Base-by-base conservation (phyloP, 2,113 vertebrate species). In the Calidris pygmaea region DNA sequence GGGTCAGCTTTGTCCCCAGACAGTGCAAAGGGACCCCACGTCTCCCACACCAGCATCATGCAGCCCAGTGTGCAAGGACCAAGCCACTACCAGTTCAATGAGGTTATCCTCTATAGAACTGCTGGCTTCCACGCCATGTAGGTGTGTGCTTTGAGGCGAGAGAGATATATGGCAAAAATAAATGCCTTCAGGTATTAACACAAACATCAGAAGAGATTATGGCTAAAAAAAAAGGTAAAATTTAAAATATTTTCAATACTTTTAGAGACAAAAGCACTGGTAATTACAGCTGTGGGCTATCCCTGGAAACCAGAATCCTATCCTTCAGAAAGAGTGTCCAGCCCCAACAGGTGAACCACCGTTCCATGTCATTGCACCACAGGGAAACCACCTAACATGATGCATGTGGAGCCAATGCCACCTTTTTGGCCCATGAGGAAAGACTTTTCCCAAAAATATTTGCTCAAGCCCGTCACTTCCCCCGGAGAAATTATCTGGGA, bases 331-430 rank as follows among this genome's bases (percentile, higher is more conserved):
- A 35, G 41, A 43, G 7, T 4, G 5, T 5, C n/a, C 50, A 74
- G 35, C 43, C 62, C 50, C 63, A 22, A 14, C 37, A 55, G 7
- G 23, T 7, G 37, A 66, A 26, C 17, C 48, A 75, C 9, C 4
- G 1, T 34, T 72, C 66, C 1, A 0, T 17, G 32, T 9, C 48
- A 50, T 10, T 6, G 35, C 53, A 37, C 20, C 1, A 0, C 41
- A 45, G 18, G 48, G 17, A 66, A 76, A 29, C 60, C 47, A 20
- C 32, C 55, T 58, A 62, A 59, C 0, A 1, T 2, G 1, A 35
- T 29, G 34, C 35, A 34, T 6, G 0, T 14, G 24, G 62, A 83
- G 27, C 12, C 10, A 79, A 27, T 8, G 6, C 11, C 35, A 37
- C 7, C 0, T 0, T 48, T 94, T 60, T 72, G 41, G 32, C 45